Conservation (phyloP, 2,797 vertebrate genomes). For the Pseudochirops corinnae region DNA sequence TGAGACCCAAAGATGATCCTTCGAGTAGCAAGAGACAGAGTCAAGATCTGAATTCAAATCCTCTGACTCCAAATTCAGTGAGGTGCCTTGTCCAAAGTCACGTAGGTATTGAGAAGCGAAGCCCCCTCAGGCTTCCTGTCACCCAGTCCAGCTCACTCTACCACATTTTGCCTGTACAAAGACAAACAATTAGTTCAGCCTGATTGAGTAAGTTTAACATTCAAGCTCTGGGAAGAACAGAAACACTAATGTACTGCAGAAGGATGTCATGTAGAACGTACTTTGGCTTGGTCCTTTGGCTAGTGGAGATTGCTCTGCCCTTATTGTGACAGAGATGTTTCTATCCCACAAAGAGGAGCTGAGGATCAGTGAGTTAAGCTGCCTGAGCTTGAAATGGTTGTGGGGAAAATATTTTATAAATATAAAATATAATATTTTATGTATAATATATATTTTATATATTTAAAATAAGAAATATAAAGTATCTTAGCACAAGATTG, state of each 20-base stretch:
- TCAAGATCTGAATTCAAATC: not conserved
- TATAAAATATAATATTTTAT: no score
- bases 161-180: not conserved
- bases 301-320: not conserved
- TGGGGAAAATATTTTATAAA: not conserved
- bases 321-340: not conserved
- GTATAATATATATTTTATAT: no score
- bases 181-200: constrained; percentile 1
- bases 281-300: not conserved
- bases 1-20: not conserved
- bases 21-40: not conserved
- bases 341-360: not conserved
- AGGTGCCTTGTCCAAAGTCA: not conserved
- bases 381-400: not conserved
- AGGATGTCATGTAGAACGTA: not conserved
- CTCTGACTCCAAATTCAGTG: not conserved
- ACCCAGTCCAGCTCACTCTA: not conserved
- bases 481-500: not conserved
- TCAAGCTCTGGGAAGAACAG: not conserved
- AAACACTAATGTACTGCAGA: not conserved
- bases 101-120: not conserved
- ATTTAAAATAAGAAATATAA: not conserved
- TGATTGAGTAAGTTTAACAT: not conserved
- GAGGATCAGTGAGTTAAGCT: not conserved
- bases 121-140: not conserved